phyloP scores from a whole-genome alignment of 2,113 vertebrate species.

The Sinocyclocheilus anshuiensis region DNA sequence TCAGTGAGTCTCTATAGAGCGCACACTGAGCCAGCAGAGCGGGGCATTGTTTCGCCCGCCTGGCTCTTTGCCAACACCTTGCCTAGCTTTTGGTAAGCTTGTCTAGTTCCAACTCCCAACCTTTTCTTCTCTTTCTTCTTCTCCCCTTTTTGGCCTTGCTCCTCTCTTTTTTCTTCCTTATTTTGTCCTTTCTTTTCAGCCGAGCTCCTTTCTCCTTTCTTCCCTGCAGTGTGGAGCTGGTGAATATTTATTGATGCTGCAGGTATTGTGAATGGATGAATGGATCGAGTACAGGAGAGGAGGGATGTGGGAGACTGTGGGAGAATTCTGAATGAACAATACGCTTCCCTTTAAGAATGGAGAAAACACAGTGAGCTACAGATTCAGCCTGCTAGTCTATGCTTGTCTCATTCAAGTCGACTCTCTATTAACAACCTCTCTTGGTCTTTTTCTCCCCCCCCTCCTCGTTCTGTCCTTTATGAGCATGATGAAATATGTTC shows the following conservation, averaged over 20 bases:
- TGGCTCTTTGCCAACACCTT: slow-evolving; percentile 70
- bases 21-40: slow-evolving; percentile 63
- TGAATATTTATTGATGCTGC: slow-evolving; percentile 66
- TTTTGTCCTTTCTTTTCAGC: slow-evolving; percentile 53
- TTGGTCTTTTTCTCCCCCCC: slow-evolving; percentile 3
- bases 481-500: slow-evolving; percentile 60
- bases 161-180: slow-evolving; percentile 52
- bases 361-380: slow-evolving; percentile 48
- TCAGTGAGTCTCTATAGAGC: slow-evolving; percentile 71
- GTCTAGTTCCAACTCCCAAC: slow-evolving; percentile 66
- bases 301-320: slow-evolving; percentile 42
- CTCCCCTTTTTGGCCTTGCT: slow-evolving; percentile 31
- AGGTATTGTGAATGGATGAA: slow-evolving; percentile 64
- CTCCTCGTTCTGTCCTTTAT: background rate
- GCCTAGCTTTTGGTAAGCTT: slow-evolving; percentile 66
- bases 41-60: slow-evolving; percentile 67
- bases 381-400: slow-evolving; percentile 48
- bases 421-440: slow-evolving; percentile 35
- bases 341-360: slow-evolving; percentile 54
- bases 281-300: slow-evolving; percentile 58
- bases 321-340: slow-evolving; percentile 62
- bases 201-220: slow-evolving; percentile 60
- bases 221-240: slow-evolving; percentile 63
- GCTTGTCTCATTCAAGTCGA: slow-evolving; percentile 39
- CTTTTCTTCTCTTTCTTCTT: slow-evolving; percentile 62